A percentile compares a stretch with the other conserved stretches of the same genome.
Conservation (phyloP, 1,140 invertebrate species). For the Cepaea nemoralis region DNA sequence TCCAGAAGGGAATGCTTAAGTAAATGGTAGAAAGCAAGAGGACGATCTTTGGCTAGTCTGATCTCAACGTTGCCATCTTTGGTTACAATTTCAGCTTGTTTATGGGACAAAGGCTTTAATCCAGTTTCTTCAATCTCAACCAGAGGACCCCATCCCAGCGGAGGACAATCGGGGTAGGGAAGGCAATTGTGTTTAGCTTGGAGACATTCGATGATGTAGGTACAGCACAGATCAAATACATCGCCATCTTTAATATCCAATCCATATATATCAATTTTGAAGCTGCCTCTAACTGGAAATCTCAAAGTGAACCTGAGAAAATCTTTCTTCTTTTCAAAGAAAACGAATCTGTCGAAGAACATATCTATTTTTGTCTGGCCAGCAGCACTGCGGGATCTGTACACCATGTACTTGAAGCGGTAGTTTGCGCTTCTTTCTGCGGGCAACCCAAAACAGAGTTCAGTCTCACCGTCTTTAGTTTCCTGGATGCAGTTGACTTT, state of each 20-base stretch:
- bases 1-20: constrained; percentile 63
- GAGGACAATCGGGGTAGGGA: constrained; percentile 65
- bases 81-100: constrained; percentile 59
- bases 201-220: constrained; percentile 66
- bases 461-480: constrained; percentile 57
- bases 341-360: constrained; percentile 62
- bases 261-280: constrained; percentile 69
- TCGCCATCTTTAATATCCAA: constrained; percentile 60
- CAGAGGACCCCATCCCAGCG: constrained; percentile 67
- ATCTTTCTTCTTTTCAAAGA: constrained; percentile 62
- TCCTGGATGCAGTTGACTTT: constrained; percentile 52
- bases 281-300: constrained; percentile 64
- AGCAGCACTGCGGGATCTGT: constrained; percentile 42
- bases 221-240: constrained; percentile 64
- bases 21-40: constrained; percentile 59
- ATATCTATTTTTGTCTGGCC: constrained; percentile 48
- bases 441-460: constrained; percentile 61
- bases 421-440: constrained; percentile 52
- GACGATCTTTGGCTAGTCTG: constrained; percentile 58
- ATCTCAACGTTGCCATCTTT: constrained; percentile 66
- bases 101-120: constrained; percentile 62
- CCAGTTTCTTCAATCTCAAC: constrained; percentile 59
- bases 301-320: constrained; percentile 57
- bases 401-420: constrained; percentile 67
- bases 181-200: constrained; percentile 57